phyloP scores from a whole-genome alignment of 2,888 invertebrate species.

The Litoditis marina region DNA sequence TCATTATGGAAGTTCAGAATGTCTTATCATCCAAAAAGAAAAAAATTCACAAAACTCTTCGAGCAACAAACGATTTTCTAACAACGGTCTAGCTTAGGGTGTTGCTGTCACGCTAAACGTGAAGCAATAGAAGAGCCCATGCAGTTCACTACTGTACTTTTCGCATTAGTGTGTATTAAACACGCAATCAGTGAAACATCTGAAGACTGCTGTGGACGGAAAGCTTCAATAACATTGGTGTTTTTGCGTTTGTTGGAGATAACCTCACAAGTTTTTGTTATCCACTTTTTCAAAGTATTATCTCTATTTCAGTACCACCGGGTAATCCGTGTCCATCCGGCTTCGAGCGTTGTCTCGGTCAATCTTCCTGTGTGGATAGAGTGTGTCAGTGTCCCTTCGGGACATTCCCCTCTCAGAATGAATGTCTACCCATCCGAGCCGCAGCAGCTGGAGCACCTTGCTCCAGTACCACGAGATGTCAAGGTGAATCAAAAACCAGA shows the following conservation, averaged over 20 bases:
- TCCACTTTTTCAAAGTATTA: neutral
- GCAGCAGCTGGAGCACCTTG: constrained; percentile 33
- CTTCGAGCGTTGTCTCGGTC: constrained; percentile 37
- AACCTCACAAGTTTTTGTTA: too few relatives aligned
- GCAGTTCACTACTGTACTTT: too few relatives aligned
- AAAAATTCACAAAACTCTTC: too few relatives aligned
- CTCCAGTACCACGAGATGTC: constrained; percentile 19
- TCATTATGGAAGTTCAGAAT: too few relatives aligned
- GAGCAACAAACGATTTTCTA: too few relatives aligned
- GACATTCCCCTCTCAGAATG: constrained; percentile 20
- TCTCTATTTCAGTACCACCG: constrained; percentile 40
- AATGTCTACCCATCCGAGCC: constrained; percentile 30
- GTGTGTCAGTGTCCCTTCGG: constrained; percentile 35
- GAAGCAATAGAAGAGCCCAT: too few relatives aligned
- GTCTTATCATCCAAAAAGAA: too few relatives aligned
- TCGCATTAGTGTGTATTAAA: too few relatives aligned
- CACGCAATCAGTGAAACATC: too few relatives aligned
- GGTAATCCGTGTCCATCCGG: constrained; percentile 48
- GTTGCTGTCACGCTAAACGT: too few relatives aligned
- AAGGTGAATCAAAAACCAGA: constrained; percentile 11
- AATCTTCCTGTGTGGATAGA: constrained; percentile 49
- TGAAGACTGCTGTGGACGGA: neutral
- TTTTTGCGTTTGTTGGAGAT: too few relatives aligned
- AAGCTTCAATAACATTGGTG: neutral
- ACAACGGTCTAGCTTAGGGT: too few relatives aligned